These are phyloP conservation scores for Odobenus rosmarus DNA, from an alignment of 2,113 vertebrate genomes.

Conservation along the genomic window DNA sequence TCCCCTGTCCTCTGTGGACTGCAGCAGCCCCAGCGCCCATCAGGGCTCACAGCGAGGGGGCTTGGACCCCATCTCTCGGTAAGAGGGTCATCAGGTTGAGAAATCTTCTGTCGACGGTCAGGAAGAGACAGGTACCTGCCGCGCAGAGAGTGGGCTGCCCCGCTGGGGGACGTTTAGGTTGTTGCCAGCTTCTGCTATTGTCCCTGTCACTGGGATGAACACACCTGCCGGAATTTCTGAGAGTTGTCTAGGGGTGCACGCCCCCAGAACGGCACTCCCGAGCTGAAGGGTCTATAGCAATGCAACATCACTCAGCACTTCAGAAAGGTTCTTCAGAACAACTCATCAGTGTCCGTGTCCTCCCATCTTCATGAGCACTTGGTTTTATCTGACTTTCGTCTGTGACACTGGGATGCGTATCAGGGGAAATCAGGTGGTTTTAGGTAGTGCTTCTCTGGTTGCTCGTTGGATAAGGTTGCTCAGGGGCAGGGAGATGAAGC, in stretches of 20 bases:
- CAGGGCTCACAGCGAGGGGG: no score
- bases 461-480: fast-evolving
- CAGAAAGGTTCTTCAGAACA: no score
- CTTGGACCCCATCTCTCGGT: neutral
- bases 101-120: fast-evolving
- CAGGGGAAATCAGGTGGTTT: neutral
- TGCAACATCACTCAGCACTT: fast-evolving
- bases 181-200: neutral
- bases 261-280: neutral
- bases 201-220: fast-evolving
- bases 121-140: neutral
- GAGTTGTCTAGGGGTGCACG: fast-evolving
- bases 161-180: fast-evolving
- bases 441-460: fast-evolving
- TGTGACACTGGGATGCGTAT: neutral
- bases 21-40: neutral
- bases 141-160: fast-evolving
- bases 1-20: fast-evolving
- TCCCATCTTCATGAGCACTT: fast-evolving
- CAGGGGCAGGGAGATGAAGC: neutral
- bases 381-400: neutral
- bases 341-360: fast-evolving
- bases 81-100: neutral
- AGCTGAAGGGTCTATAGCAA: fast-evolving
- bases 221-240: fast-evolving